Percentiles rank a stretch among this genome's conserved stretches.
phyloP scores from a whole-genome alignment of 2,888 invertebrate species.

The Liodrosophila aerea region DNA sequence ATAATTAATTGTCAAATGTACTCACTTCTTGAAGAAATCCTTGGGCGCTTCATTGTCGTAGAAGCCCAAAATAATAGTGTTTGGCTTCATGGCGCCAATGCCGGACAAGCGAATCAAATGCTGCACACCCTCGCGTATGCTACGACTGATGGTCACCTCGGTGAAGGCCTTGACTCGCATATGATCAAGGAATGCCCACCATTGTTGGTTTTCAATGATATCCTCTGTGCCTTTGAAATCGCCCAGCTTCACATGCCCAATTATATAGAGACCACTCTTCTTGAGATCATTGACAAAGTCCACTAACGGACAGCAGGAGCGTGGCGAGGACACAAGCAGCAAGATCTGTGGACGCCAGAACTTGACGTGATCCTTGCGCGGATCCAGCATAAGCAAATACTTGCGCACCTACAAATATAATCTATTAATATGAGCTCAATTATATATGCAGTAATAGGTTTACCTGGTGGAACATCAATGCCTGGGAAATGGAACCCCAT shows the following conservation, averaged over 20 bases:
- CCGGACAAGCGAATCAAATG: slow-evolving; percentile 96
- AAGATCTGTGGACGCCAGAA: slow-evolving; percentile 99
- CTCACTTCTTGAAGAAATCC: slow-evolving; percentile 91
- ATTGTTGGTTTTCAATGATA: slow-evolving; percentile 92
- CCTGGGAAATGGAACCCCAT: slow-evolving; percentile 99
- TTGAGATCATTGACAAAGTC: slow-evolving; percentile 99
- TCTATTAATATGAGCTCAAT: no score
- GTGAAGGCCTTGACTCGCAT: slow-evolving; percentile 98
- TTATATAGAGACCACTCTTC: slow-evolving; percentile 94
- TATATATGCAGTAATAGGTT: no score
- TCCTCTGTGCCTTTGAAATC: slow-evolving; percentile 84
- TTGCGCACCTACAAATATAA: slow-evolving; percentile 87
- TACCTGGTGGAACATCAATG: slow-evolving; percentile 98
- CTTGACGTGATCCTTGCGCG: slow-evolving; percentile 98
- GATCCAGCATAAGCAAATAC: slow-evolving; percentile 96
- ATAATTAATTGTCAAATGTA: slow-evolving; percentile 20
- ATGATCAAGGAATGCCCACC: slow-evolving; percentile 97
- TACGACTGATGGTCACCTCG: slow-evolving; percentile 93
- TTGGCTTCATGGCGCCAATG: slow-evolving; percentile 99
- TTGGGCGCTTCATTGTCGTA: slow-evolving; percentile 89
- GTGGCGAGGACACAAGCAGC: slow-evolving; percentile 94
- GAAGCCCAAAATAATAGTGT: slow-evolving; percentile 97
- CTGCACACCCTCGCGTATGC: slow-evolving; percentile 94
- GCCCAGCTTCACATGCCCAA: slow-evolving; percentile 92
- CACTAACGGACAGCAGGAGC: slow-evolving; percentile 94